Evolutionary conservation across 2,888 invertebrate genomes (phyloP), one percentile per base, ranked within the genome.

Genomic region (Dione vanillae): DNA sequence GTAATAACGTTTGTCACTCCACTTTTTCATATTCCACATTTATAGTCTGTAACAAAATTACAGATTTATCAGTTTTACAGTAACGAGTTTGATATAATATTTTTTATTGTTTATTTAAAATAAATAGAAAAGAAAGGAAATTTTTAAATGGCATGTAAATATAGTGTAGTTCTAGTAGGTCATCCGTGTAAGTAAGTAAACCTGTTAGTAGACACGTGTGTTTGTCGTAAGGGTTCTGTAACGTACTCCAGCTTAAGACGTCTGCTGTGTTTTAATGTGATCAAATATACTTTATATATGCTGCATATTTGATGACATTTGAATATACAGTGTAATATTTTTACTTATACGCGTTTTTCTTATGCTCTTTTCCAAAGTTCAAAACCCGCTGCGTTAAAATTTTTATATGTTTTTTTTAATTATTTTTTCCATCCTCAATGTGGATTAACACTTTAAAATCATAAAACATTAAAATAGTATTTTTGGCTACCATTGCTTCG

Each of bases 121-220:
- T n/a, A n/a, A n/a, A n/a, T n/a, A n/a, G n/a, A n/a, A n/a, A n/a
- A n/a, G n/a, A n/a, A n/a, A n/a, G n/a, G n/a, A 10, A 1, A 12
- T 12, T 35, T n/a, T 3, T 35, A 35, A 35, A n/a, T 54, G n/a
- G 3, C 2, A 16, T 7, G 3, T 6, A 40, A 37, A 35, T 43
- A 59, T n/a, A 43, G n/a, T 37, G 9, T 49, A 11, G 16, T 19
- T 10, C 37, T 14, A 37, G 47, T 51, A 64, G 64, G 37, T 64
- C 64, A 61, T 49, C 47, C 37, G 19, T 49, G 49, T 64, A 49
- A 64, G 37, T 51, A 40, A 51, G 49, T 64, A 64, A 49, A 64
- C 64, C 64, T 49, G 51, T 64, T 49, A 49, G 64, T 6, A 49
- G 37, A 37, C 64, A 51, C 64, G 64, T 64, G 64, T 64, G 64